Evolutionary conservation across 2,113 vertebrate species (phyloP), one percentile per base, ranked within the genome.

Genomic region (Hucho hucho): DNA sequence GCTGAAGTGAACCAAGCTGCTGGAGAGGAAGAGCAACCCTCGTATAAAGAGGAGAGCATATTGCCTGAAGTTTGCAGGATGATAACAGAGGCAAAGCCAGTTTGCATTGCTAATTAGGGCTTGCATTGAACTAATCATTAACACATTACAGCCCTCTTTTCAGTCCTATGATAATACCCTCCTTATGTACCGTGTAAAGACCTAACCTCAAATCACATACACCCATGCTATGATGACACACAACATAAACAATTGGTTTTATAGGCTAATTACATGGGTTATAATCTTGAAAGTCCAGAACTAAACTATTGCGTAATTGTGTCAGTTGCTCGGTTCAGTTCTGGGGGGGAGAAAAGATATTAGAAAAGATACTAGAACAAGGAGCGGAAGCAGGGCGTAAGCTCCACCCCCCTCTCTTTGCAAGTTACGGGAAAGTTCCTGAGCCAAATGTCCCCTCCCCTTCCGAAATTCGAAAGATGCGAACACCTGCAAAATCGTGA

Each of bases 1-100:
- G 72, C 46, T 69, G 24, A 53, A 68, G 75, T 29, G 28, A 73
- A 79, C 73, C 72, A 77, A 67, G 68, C 28, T 43, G 61, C 32
- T 75, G 25, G 56, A 67, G 56, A 56, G 29, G 70, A 56, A 72
- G 32, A 76, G 66, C 58, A 22, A 2, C 20, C 58, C 58, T 61
- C n/a, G 6, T 24, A 61, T 22, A 16, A 24, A 22, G n/a, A 22
- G 58, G 58, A 59, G 58, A 6, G 4, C 20, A 59, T 59, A 59
- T 59, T 59, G n/a, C 18, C 7, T 59, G 18, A 9, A 3, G 58
- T 61, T 22, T 11, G n/a, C 9, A 24, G 49, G 16, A 53, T 53
- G 49, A 53, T 53, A 53, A 61, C 3, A 16, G 49, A 53, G 49
- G 16, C 24, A 65, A 16, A 28, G 24, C 24, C 13, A 29, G 64